Evolutionary conservation across 2,888 invertebrate species (phyloP), one percentile per base, ranked within the genome.

Genomic region (Drosophila phalerata): DNA sequence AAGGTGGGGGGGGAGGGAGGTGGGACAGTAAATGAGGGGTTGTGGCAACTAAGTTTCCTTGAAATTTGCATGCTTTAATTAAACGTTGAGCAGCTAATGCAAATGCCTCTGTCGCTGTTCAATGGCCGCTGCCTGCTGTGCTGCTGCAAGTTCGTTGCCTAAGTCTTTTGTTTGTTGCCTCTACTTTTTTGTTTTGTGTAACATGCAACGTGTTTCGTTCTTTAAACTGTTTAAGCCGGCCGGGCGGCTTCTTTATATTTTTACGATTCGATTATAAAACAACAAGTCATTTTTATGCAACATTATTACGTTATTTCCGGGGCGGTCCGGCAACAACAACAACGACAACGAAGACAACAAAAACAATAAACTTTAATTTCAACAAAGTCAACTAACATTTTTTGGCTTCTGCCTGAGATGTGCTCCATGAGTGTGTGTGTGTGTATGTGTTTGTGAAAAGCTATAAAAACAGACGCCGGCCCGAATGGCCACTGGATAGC

Each of bases 261-360:
- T 85, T 81, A 81, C 69, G 79, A 87, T 80, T 89, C 84, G 79
- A 77, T 76, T 85, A 88, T 88, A 89, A 82, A 87, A 82, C 57
- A 88, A 73, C 82, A 85, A 82, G 74, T 81, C 68, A 77, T 74
- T 77, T 85, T 86, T 80, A 82, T 90, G 85, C 77, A 81, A 79
- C 73, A 77, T 77, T 78, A 87, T 88, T 85, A 81, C 80, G 79
- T 86, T 84, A 75, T 84, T 85, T 84, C 84, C 84, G 81, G 81
- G 69, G 72, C 73, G 53, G 53, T 48, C 40, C 34, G 51, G 30
- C 43, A 53, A 47, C 42, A 52, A 8, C 38, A 19, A 49, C 9
- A 19, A 38, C 42, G 15, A 45, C 5, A 15, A 42, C 28, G 22
- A 38, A 10, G 38, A 13, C 17, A 43, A 37, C 43, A 63, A 67